Base-by-base conservation (phyloP, 2,888 invertebrate species). In the Julus scanicus region DNA sequence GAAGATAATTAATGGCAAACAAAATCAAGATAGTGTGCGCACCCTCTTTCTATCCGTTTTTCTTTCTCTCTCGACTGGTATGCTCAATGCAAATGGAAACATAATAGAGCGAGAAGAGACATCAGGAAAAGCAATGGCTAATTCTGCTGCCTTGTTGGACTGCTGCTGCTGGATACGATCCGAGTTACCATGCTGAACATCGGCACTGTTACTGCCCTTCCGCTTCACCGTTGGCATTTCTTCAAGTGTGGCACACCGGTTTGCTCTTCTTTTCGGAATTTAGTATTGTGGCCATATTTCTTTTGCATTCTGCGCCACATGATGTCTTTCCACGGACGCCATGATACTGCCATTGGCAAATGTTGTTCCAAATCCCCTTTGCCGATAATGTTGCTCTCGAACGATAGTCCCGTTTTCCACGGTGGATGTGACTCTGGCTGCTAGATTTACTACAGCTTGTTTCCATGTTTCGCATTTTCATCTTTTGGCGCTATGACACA, bases 1-100 rank as follows among this genome's bases (percentile, higher is more conserved):
- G 80, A 80, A 87, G 88, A 89, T 89, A 89, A 89, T 89, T 89
- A 89, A 89, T 89, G 89, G 88, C 89, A 89, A 88, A 89, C 89
- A 89, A 89, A 89, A 89, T 89, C 85, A 86, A 89, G 89, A 89
- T 83, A 88, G 88, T 44, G 84, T 44, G 87, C 86, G 53, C 44
- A 44, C 84, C 84, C 84, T 84, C 84, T 37, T 44, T 84, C 84
- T 84, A 40, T 40, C 84, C 40, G 44, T 44, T 48, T 29, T 84
- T 84, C 84, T 84, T 84, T 84, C 84, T 84, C 84, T 84, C 48
- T 84, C 5, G n/a, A 9, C 71, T 71, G 71, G 20, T 71, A 71
- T 71, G 71, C 71, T 71, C 71, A 71, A 71, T 71, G 71, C 71
- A 71, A 71, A 71, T 71, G 71, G 71, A 20, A 71, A 71, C 71